These are phyloP conservation scores for Stictocephala bisonia DNA, from an alignment of 2,888 invertebrate genomes.

Conservation along the genomic window DNA sequence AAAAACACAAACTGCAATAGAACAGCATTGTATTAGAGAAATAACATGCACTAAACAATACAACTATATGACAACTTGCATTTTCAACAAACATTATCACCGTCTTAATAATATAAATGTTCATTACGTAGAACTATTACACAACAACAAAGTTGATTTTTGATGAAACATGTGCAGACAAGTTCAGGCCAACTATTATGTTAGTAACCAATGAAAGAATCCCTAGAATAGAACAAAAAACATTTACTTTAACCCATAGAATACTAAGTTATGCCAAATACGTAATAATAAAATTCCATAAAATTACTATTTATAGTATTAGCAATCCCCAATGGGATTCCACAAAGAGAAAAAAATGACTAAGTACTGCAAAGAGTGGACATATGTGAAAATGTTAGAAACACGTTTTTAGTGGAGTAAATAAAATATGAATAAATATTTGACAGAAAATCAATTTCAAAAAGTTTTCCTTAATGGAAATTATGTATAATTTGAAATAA, in stretches of 20 bases:
- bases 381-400: too few species aligned
- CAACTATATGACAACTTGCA: conserved; percentile 4
- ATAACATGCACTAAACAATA: conserved; percentile 21
- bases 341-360: too few species aligned
- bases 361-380: too few species aligned
- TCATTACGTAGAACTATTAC: not conserved
- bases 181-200: too few species aligned
- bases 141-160: not conserved
- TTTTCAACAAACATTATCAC: not conserved
- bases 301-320: conserved; percentile 41
- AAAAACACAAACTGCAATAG: conserved; percentile 12
- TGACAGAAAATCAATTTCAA: too few species aligned
- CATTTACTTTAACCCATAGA: conserved; percentile 56
- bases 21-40: conserved; percentile 26
- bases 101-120: not conserved
- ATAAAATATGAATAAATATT: too few species aligned
- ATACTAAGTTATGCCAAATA: too few species aligned
- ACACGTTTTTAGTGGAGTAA: too few species aligned
- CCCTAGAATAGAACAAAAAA: conserved; percentile 41
- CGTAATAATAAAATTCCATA: too few species aligned
- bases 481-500: too few species aligned
- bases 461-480: too few species aligned
- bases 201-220: conserved; percentile 41
- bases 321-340: not conserved
- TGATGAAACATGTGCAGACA: too few species aligned